These are phyloP conservation scores for Hypercompe scribonia DNA, from an alignment of 2,888 invertebrate species.

Conservation along the genomic window DNA sequence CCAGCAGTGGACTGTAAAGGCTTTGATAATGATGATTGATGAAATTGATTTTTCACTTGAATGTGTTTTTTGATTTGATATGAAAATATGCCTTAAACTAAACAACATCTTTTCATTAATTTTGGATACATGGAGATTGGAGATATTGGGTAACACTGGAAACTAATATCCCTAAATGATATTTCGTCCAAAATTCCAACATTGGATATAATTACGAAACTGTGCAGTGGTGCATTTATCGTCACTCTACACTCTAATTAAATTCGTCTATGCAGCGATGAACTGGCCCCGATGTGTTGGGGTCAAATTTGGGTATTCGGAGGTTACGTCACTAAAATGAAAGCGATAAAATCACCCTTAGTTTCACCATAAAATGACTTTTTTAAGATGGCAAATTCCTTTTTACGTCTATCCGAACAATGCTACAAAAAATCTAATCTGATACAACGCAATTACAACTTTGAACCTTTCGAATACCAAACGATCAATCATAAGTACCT, in stretches of 20 bases:
- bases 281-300: constrained; percentile 46
- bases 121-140: not conserved
- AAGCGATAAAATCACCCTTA: not conserved
- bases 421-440: not conserved
- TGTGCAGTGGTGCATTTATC: constrained; percentile 52
- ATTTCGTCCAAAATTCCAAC: constrained; percentile 23
- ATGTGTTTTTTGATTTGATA: not conserved
- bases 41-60: too few species aligned
- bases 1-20: too few species aligned
- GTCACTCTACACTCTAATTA: constrained; percentile 60
- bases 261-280: constrained; percentile 57
- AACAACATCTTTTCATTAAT: not conserved
- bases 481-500: not conserved
- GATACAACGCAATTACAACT: not conserved
- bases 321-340: not conserved
- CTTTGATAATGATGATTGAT: too few species aligned
- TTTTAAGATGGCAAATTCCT: not conserved
- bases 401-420: not conserved
- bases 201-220: constrained; percentile 44
- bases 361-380: too few species aligned
- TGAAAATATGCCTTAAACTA: not conserved
- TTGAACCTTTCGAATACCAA: not conserved
- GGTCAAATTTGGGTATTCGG: not conserved
- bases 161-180: not conserved
- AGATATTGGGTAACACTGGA: not conserved